Evolutionary conservation across 2,888 invertebrate species (phyloP), one percentile per base, ranked within the genome.

Genomic region (Mimumesa dahlbomi): DNA sequence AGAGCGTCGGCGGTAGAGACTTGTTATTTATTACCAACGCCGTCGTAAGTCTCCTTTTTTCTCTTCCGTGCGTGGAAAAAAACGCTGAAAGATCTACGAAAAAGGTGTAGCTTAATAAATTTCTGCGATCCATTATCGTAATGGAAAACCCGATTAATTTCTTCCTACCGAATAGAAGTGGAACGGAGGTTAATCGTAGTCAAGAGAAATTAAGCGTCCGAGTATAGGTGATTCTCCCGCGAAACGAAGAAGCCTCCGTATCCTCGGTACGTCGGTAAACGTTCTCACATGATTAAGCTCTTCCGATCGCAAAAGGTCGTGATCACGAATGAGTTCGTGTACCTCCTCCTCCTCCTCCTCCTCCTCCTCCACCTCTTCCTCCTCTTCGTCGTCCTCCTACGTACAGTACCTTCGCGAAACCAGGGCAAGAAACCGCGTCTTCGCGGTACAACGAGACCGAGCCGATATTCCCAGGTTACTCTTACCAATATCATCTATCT

Each of bases 301-400:
- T 77, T 74, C 71, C 74, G 77, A 77, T 77, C 77, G 58, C 65
- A 42, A 62, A n/a, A 63, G 77, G 49, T 77, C 77, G 77, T 74
- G 77, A 77, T 77, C 77, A 68, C 67, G 73, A 77, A 53, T 31
- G 34, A 19, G 52, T 34, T 13, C 40, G 11, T 9, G 22, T n/a
- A n/a, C n/a, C n/a, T n/a, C n/a, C n/a, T n/a, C n/a, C n/a, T n/a
- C n/a, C n/a, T n/a, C n/a, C n/a, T n/a, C n/a, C n/a, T n/a, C n/a
- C n/a, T n/a, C n/a, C n/a, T n/a, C n/a, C n/a, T n/a, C n/a, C n/a
- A n/a, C n/a, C n/a, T n/a, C n/a, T n/a, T n/a, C n/a, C n/a, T n/a
- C n/a, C n/a, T n/a, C n/a, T n/a, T n/a, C n/a, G n/a, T n/a, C 19
- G 46, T 1, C 25, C 13, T 43, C 13, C 54, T 59, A 62, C 58